Evolutionary conservation across 1,140 invertebrate genomes (phyloP), one percentile per base, ranked within the genome.

Genomic region (Aplysia californica): DNA sequence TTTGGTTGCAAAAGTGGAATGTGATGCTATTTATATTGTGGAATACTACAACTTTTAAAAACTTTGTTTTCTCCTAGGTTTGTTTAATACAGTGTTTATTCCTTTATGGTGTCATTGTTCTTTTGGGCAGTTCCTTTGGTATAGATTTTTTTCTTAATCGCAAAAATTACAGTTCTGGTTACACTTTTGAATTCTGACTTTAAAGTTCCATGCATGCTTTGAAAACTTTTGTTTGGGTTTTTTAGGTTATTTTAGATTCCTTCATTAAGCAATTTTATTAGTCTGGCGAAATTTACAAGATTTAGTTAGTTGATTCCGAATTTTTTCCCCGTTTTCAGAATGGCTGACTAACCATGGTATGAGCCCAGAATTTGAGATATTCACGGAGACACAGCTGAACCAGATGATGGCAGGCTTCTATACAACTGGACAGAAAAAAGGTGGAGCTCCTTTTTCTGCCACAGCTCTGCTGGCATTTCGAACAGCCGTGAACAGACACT

Each of bases 381-480:
- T 65, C 61, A 39, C 59, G 21, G 72, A 75, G 23, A 41, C 44
- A n/a, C 36, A 75, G 36, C 39, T 75, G 15, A 41, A 75, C 35
- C 59, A 75, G 35, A 75, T 75, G 72, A 6, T 75, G 5, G 29
- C 66, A 5, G 61, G 61, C 4, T 75, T 75, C 31, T 75, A 75
- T 29, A 75, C 72, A 65, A 65, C 72, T 23, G 61, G 59, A 18
- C 72, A 50, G 18, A 79, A 76, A 44, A 79, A 75, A 55, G 74
- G 72, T 61, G 78, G 78, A 33, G 44, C 78, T 35, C 68, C 78
- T 0, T 75, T 75, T 29, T 75, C 72, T 33, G 72, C 59, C 21
- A 75, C 72, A 33, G 72, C 72, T 31, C 61, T 75, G 0, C 21
- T 75, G 4, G 72, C 72, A 50, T 75, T 75, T 66, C n/a, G 72